Evolutionary conservation across 2,113 vertebrate species (phyloP).

Genomic region (Seriola rivoliana): DNA sequence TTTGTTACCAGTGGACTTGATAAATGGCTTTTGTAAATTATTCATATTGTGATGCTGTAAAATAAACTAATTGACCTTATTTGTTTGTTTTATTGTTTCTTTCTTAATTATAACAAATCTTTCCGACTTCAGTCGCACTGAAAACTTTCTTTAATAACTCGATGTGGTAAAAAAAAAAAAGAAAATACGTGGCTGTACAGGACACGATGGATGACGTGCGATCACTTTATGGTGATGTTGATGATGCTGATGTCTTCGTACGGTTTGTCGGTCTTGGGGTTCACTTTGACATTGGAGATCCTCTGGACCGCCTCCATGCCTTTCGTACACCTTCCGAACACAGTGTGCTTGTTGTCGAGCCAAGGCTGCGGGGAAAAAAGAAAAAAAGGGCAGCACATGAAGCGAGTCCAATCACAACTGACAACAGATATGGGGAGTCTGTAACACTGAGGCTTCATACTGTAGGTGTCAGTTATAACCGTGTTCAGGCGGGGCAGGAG

Average conservation of each 20-base stretch:
- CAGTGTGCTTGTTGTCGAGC: conserved; percentile 99
- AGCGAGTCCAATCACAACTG: not conserved
- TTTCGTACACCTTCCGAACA: conserved; percentile 95
- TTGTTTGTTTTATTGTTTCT: too few relatives aligned
- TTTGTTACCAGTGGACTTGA: conserved; percentile 77
- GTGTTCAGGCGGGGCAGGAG: too few relatives aligned
- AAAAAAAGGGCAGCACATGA: not conserved
- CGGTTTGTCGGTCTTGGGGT: conserved; percentile 98
- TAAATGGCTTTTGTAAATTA: conserved; percentile 81
- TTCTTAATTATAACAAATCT: not conserved
- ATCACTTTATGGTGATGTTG: conserved; percentile 96
- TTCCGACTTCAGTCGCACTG: not conserved
- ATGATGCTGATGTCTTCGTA: conserved; percentile 99
- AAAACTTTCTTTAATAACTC: conserved; percentile 32
- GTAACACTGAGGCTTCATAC: not conserved
- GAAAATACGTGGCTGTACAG: conserved; percentile 22
- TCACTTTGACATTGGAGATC: conserved; percentile 97
- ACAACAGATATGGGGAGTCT: not conserved
- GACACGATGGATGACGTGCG: not conserved
- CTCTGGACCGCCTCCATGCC: conserved; percentile 99
- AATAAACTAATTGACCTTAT: conserved; percentile 72
- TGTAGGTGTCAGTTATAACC: too few relatives aligned
- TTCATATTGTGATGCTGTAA: conserved; percentile 78
- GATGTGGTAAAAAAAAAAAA: conserved; percentile 38
- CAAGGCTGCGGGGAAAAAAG: conserved; percentile 87